These are phyloP conservation scores for Trididemnum miniatum DNA, from an alignment of 23 tunicate genomes.

Conservation along the genomic window DNA sequence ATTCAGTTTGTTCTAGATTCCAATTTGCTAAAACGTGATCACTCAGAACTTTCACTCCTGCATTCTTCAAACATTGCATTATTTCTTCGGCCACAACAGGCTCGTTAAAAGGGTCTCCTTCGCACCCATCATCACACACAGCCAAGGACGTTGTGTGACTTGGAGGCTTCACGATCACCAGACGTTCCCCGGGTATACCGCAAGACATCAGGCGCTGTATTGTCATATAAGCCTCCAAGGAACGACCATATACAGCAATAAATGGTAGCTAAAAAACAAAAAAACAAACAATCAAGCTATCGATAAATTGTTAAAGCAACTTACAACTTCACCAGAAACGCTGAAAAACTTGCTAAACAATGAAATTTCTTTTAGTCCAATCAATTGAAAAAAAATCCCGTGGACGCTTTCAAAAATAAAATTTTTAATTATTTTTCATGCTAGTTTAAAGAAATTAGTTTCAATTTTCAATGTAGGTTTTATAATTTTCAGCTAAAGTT, in stretches of 20 bases:
- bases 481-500: no score
- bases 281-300: no score
- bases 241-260: slow-evolving; percentile 74
- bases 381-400: no score
- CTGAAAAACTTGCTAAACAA: no score
- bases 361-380: no score
- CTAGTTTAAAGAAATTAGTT: no score
- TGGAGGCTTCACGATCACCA: slow-evolving; percentile 76
- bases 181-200: slow-evolving; percentile 60
- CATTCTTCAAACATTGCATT: slow-evolving; percentile 9
- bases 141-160: slow-evolving; percentile 36
- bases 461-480: no score
- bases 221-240: slow-evolving; percentile 61
- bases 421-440: no score
- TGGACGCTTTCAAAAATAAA: no score
- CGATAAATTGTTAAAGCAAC: no score
- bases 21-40: slow-evolving; percentile 61
- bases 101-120: slow-evolving; percentile 82
- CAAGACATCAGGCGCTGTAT: slow-evolving; percentile 48
- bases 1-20: neutral
- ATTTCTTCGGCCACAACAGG: slow-evolving; percentile 63
- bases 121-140: slow-evolving; percentile 48
- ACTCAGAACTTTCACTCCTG: slow-evolving; percentile 59
- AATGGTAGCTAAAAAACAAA: neutral
- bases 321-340: no score